Conservation (phyloP, 1,140 invertebrate genomes). For the Drosophila ironensis region DNA sequence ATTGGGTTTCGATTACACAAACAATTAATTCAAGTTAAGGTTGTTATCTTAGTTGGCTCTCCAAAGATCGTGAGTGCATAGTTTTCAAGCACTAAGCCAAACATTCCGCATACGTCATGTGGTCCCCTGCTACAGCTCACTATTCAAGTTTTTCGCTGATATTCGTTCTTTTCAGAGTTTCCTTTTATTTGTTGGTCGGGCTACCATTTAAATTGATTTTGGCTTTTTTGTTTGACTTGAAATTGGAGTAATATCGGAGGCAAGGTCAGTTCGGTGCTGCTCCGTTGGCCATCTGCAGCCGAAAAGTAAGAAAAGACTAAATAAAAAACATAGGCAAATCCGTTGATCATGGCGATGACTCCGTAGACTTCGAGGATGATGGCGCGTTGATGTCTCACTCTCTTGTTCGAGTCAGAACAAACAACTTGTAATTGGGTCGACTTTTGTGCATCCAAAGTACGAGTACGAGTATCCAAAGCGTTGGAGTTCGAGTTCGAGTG, state of each 20-base stretch:
- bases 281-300: constrained; percentile 35
- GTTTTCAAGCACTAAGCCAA: not conserved
- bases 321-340: constrained; percentile 9
- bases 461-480: not conserved
- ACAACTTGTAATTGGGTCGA: constrained; percentile 50
- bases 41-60: too few species aligned
- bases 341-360: constrained; percentile 35
- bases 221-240: constrained; percentile 6
- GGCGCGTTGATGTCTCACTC: constrained; percentile 34
- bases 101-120: constrained; percentile 50
- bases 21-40: too few species aligned
- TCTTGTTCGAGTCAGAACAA: constrained; percentile 32
- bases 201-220: constrained; percentile 53
- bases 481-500: constrained; percentile 8
- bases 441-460: not conserved
- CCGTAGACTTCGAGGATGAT: constrained; percentile 9
- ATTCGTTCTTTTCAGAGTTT: not conserved
- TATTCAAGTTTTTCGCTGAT: constrained; percentile 7
- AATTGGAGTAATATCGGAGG: constrained; percentile 43
- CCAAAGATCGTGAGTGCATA: too few species aligned
- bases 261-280: constrained; percentile 33
- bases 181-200: constrained; percentile 9
- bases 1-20: too few species aligned
- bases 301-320: too few species aligned
- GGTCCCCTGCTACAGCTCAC: constrained; percentile 10